Percentiles rank a stretch among this genome's conserved stretches.
Conservation (phyloP, 2,797 vertebrate genomes). For the Knipowitschia caucasica region DNA sequence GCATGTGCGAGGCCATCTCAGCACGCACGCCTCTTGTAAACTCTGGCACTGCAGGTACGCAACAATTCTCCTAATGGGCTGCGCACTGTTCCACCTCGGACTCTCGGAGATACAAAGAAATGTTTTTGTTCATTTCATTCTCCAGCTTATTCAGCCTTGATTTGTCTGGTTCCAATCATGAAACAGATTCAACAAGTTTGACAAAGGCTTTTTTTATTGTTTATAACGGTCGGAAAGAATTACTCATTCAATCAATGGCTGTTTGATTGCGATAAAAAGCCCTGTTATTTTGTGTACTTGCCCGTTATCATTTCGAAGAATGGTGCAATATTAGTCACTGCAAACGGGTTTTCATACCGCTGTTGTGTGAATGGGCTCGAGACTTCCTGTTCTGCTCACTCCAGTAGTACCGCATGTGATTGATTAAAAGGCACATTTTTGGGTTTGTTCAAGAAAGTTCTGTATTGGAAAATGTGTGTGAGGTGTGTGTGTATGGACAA, state of each 20-base stretch:
- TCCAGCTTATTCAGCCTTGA: constrained; percentile 8
- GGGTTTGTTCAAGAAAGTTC: too few species aligned
- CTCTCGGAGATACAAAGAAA: constrained; percentile 40
- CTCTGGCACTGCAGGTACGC: constrained; percentile 20
- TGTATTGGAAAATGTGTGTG: too few species aligned
- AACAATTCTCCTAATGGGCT: constrained; percentile 58
- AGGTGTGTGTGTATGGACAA: too few species aligned
- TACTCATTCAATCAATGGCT: background rate
- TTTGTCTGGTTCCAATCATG: constrained; percentile 1
- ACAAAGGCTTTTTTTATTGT: constrained; percentile 1
- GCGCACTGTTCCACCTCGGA: constrained; percentile 39
- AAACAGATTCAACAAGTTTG: constrained; percentile 5
- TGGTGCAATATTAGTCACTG: background rate
- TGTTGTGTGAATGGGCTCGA: too few species aligned
- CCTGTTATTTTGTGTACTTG: background rate
- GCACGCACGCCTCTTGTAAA: background rate
- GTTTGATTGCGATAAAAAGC: background rate
- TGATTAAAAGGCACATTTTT: too few species aligned
- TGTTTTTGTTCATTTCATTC: constrained; percentile 15
- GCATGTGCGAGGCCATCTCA: background rate
- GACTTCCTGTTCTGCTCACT: too few species aligned
- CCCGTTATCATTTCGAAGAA: background rate
- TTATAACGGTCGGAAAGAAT: constrained; percentile 1
- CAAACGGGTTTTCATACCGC: too few species aligned
- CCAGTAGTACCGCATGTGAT: too few species aligned